These are phyloP conservation scores for Rutpela maculata DNA, from an alignment of 2,888 invertebrate species.

Conservation along the genomic window DNA sequence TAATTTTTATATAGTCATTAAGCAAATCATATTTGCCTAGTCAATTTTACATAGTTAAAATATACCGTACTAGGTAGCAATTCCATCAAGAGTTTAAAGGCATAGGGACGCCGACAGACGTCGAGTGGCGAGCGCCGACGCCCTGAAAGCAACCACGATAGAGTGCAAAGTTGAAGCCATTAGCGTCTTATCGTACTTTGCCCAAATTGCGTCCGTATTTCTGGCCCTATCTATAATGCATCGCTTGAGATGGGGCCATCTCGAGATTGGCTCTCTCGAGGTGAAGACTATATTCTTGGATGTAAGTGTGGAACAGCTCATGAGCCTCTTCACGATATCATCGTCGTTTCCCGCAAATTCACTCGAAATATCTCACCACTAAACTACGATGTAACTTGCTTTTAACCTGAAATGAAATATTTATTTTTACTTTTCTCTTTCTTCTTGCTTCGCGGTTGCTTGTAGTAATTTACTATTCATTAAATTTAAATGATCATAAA, in stretches of 20 bases:
- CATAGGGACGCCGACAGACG: slow-evolving; percentile 54
- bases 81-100: slow-evolving; percentile 51
- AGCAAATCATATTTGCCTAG: not conserved
- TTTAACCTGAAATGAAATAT: slow-evolving; percentile 47
- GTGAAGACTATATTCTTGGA: slow-evolving; percentile 63
- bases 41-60: not conserved
- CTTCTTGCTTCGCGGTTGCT: not conserved
- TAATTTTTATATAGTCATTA: too few relatives aligned
- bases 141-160: slow-evolving; percentile 71
- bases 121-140: slow-evolving; percentile 59
- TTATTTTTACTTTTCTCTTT: slow-evolving; percentile 14
- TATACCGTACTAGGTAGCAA: slow-evolving; percentile 44
- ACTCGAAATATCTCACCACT: slow-evolving; percentile 58
- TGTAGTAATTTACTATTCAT: not conserved
- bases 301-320: slow-evolving; percentile 57
- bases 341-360: slow-evolving; percentile 61
- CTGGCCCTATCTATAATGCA: slow-evolving; percentile 74
- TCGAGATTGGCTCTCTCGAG: slow-evolving; percentile 66
- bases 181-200: slow-evolving; percentile 76
- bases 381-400: slow-evolving; percentile 49
- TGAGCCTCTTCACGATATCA: slow-evolving; percentile 60
- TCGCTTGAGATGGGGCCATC: slow-evolving; percentile 68
- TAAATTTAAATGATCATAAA: slow-evolving; percentile 1
- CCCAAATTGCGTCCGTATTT: slow-evolving; percentile 76
- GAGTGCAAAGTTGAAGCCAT: slow-evolving; percentile 79